Percentiles rank a stretch among this genome's conserved stretches.
Evolutionary conservation across 2,113 vertebrate genomes (phyloP).

Genomic region (Chaetorhynchus papuensis): DNA sequence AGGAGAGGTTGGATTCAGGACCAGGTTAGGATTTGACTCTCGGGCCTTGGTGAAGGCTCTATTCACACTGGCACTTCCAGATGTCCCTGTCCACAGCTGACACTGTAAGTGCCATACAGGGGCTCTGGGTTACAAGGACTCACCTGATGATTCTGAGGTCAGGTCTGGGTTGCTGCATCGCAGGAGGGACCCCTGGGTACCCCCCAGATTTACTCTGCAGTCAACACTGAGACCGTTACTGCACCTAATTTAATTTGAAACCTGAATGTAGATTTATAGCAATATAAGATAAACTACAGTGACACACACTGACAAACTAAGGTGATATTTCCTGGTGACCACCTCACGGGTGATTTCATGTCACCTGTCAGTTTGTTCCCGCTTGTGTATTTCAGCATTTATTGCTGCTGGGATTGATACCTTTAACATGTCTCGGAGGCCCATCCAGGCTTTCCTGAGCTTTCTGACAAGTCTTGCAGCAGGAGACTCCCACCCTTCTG

Average conservation of each 20-base stretch:
- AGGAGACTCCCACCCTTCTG: background rate
- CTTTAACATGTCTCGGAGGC: background rate
- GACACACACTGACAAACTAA: background rate
- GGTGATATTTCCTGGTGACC: background rate
- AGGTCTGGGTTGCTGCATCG: accelerated
- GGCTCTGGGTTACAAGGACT: background rate
- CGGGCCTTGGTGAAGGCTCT: background rate
- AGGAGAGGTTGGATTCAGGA: background rate
- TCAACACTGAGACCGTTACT: background rate
- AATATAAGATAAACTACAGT: background rate
- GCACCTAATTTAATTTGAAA: background rate
- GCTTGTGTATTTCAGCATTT: background rate
- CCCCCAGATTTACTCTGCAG: background rate
- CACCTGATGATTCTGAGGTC: background rate
- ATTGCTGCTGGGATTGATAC: background rate
- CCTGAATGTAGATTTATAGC: background rate
- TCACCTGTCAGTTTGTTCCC: background rate
- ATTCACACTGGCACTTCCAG: background rate
- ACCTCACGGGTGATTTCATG: background rate
- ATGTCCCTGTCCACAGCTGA: background rate
- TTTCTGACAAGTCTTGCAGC: background rate
- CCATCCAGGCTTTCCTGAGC: background rate
- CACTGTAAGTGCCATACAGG: accelerated
- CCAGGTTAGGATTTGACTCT: background rate
- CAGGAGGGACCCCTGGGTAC: background rate